These are phyloP conservation scores for Chymomyza caudatula DNA, from an alignment of 2,888 invertebrate species.

Conservation along the genomic window DNA sequence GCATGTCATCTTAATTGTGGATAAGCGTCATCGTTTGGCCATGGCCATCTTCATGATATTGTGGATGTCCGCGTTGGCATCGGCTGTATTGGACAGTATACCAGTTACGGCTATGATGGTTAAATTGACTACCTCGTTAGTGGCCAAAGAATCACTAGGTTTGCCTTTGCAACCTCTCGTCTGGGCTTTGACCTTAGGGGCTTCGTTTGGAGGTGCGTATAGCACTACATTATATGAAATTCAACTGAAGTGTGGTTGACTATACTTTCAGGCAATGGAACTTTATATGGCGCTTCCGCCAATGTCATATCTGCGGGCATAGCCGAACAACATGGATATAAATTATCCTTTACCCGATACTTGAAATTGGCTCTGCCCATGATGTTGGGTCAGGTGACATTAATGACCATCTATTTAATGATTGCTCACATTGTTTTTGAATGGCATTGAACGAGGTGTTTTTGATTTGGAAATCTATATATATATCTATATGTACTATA, in stretches of 20 bases:
- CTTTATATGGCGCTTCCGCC: slow-evolving; percentile 92
- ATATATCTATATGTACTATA: not conserved
- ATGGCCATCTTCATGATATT: slow-evolving; percentile 88
- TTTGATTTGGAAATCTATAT: not conserved
- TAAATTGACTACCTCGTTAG: slow-evolving; percentile 85
- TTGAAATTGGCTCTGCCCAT: slow-evolving; percentile 92
- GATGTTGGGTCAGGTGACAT: slow-evolving; percentile 85
- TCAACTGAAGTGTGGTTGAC: not conserved
- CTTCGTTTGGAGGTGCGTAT: slow-evolving; percentile 87
- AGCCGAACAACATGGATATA: slow-evolving; percentile 94
- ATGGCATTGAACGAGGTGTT: slow-evolving; percentile 56
- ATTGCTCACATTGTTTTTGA: slow-evolving; percentile 83
- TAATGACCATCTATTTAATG: slow-evolving; percentile 84
- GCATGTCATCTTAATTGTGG: slow-evolving; percentile 82
- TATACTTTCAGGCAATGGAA: slow-evolving; percentile 86
- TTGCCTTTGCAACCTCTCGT: slow-evolving; percentile 89
- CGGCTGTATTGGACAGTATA: slow-evolving; percentile 94
- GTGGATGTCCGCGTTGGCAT: slow-evolving; percentile 92
- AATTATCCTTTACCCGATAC: slow-evolving; percentile 89
- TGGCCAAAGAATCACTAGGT: slow-evolving; percentile 83
- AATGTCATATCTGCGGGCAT: slow-evolving; percentile 95
- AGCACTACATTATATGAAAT: not conserved
- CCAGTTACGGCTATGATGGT: slow-evolving; percentile 96
- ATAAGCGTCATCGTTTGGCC: slow-evolving; percentile 82
- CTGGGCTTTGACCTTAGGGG: slow-evolving; percentile 92